These are phyloP conservation scores for Drosophila phalerata DNA, from an alignment of 2,888 invertebrate species.

Conservation along the genomic window DNA sequence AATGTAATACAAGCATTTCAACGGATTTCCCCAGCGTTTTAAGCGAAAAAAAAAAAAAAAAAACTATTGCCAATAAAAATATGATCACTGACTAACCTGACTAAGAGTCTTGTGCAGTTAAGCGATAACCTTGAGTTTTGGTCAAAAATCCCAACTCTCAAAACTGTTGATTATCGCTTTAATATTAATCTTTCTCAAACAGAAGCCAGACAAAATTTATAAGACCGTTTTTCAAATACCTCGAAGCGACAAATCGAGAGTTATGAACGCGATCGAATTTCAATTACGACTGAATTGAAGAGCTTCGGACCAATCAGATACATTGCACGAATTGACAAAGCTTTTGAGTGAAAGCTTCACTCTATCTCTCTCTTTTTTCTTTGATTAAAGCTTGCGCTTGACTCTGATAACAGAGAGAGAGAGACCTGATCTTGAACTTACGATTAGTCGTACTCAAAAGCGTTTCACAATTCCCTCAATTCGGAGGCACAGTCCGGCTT, in stretches of 20 bases:
- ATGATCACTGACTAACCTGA: conserved; percentile 34
- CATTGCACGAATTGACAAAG: conserved; percentile 19
- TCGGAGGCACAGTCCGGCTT: conserved; percentile 26
- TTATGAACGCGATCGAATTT: conserved; percentile 34
- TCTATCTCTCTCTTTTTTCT: background rate
- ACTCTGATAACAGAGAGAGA: conserved; percentile 32
- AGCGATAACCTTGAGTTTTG: conserved; percentile 57
- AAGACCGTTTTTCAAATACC: conserved; percentile 13
- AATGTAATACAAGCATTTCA: background rate
- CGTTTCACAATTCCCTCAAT: conserved; percentile 20
- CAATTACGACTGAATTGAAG: conserved; percentile 30
- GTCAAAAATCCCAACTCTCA: conserved; percentile 22
- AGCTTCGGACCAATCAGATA: conserved; percentile 38
- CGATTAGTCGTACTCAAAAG: conserved; percentile 12
- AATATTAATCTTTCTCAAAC: conserved; percentile 29
- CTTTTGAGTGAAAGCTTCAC: conserved; percentile 51
- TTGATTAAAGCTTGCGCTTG: background rate
- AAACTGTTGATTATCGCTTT: conserved; percentile 42
- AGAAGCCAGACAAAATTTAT: conserved; percentile 32
- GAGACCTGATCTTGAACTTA: conserved; percentile 38
- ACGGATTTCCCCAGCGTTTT: conserved; percentile 16
- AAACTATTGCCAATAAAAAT: background rate
- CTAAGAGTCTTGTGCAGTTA: conserved; percentile 16
- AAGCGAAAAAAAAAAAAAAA: background rate
- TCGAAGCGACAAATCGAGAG: conserved; percentile 18